phyloP scores from a whole-genome alignment of 2,797 vertebrate genomes.

The Anguilla marmorata region DNA sequence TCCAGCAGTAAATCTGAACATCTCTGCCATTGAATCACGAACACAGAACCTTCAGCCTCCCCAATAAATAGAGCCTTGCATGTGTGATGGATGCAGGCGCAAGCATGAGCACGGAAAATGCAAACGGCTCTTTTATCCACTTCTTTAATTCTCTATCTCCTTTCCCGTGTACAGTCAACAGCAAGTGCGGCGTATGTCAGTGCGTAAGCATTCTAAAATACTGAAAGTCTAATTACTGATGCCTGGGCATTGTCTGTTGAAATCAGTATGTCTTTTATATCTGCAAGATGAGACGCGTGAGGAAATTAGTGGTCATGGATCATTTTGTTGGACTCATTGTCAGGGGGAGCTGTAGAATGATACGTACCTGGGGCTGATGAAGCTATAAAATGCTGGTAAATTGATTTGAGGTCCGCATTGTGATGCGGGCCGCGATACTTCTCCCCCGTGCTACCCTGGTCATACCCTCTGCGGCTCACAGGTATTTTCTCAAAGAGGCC shows the following conservation, averaged over 20 bases:
- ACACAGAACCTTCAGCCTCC: neutral
- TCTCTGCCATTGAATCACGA: neutral
- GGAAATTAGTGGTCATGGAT: neutral
- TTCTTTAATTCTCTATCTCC: neutral
- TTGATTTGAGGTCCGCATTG: constrained; percentile 19
- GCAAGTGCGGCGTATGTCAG: neutral
- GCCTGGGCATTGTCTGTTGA: neutral
- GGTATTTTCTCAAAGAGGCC: constrained; percentile 17
- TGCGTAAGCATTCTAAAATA: neutral
- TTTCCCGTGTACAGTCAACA: neutral
- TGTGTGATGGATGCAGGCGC: neutral
- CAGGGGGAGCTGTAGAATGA: neutral
- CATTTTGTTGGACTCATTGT: constrained; percentile 27
- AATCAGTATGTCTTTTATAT: neutral
- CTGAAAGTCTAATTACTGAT: neutral
- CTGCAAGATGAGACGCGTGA: neutral
- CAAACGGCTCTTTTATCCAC: neutral
- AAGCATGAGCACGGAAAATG: neutral
- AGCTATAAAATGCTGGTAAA: constrained; percentile 12
- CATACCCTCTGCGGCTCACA: neutral
- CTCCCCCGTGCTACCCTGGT: neutral
- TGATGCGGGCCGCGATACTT: neutral
- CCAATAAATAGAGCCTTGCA: neutral
- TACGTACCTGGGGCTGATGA: neutral
- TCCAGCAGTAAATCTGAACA: constrained; percentile 9